Evolutionary conservation across 2,113 vertebrate species (phyloP), one percentile per base, ranked within the genome.

Genomic region (Australoheros scitulus): DNA sequence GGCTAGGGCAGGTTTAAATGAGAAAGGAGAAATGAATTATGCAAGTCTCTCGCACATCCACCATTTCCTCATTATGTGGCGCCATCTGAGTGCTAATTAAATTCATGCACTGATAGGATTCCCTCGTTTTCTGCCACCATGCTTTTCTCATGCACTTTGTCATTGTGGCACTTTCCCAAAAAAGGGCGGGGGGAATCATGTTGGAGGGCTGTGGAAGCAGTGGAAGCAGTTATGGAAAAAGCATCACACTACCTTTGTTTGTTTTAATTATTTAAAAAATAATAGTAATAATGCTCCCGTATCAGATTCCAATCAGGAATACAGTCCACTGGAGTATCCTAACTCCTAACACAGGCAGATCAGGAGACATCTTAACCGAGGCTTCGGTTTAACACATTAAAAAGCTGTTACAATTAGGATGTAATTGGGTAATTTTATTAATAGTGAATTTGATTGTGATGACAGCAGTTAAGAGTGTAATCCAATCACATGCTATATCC

Each of bases 51-150:
- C 85, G 76, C 94, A 87, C 85, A 91, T 89, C 92, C 85, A 94
- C 93, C 91, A 93, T 95, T 90, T 89, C 81, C 94, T 94, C 94
- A 84, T 96, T 95, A 90, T 87, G 94, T 56, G 36, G 84, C 78
- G 88, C 92, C 90, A 75, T 93, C 87, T 95, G 94, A 94, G 94
- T 93, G 93, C 93, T 96, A 97, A 97, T 97, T 97, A 95, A 94
- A 87, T 95, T 94, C 89, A 90, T 50, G 88, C 94, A 91, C 91
- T 96, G 96, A 96, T 96, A 96, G 92, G 94, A 94, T 95, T 95
- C 95, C 94, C 95, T 95, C 75, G 89, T 95, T 96, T 95, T 96
- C 94, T 95, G 94, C 93, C 92, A 95, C 77, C 87, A 78, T 76
- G 91, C 94, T 94, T 91, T 89, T 94, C 93, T 88, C 77, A 81